Evolutionary conservation across 2,113 vertebrate species (phyloP).

Genomic region (Xenopus borealis): DNA sequence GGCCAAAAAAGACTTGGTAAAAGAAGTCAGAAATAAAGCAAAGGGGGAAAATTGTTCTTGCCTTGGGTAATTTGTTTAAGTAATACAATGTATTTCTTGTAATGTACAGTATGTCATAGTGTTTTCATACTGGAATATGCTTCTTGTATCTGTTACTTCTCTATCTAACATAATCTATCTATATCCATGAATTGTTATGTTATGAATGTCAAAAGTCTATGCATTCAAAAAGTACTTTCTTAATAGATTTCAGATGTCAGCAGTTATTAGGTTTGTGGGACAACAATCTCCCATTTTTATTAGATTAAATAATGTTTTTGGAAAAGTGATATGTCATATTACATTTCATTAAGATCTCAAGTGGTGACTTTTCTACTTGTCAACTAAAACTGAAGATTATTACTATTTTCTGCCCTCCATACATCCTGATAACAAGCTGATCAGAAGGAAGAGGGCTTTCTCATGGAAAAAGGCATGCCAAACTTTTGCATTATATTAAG

Average conservation of each 20-base stretch:
- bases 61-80: constrained; percentile 41
- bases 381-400: constrained; percentile 36
- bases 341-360: constrained; percentile 39
- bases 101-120: constrained; percentile 34
- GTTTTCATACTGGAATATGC: constrained; percentile 28
- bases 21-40: background rate
- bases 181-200: constrained; percentile 38
- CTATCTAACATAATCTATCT: constrained; percentile 42
- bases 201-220: constrained; percentile 39
- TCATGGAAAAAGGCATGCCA: constrained; percentile 8
- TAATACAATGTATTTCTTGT: constrained; percentile 23
- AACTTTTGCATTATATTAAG: constrained; percentile 25
- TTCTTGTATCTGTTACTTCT: constrained; percentile 37
- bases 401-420: constrained; percentile 26
- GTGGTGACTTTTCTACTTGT: constrained; percentile 35
- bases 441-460: background rate
- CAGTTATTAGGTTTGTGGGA: constrained; percentile 38
- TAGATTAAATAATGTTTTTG: constrained; percentile 46
- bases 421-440: constrained; percentile 19
- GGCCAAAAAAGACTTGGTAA: too few species aligned
- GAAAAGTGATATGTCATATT: constrained; percentile 44
- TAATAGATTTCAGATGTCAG: constrained; percentile 47
- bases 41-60: background rate
- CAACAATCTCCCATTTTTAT: constrained; percentile 39
- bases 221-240: constrained; percentile 19